A percentile compares a stretch with the other conserved stretches of the same genome.
Conservation (phyloP, 1,140 invertebrate species). For the Bathynomus jamesi region DNA sequence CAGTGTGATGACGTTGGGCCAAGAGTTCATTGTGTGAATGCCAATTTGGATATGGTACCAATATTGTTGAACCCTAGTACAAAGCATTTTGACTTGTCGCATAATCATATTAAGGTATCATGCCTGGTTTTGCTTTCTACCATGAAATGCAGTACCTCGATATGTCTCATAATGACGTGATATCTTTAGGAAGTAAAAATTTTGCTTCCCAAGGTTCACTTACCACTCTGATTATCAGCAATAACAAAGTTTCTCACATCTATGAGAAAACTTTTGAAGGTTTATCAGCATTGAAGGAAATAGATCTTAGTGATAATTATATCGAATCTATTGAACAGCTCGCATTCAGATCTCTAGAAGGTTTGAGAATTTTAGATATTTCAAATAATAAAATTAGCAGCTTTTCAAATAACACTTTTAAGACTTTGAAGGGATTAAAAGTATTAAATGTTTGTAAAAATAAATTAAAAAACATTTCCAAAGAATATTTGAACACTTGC, state of each 20-base stretch:
- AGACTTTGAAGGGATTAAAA: slow-evolving; percentile 21
- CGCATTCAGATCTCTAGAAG: slow-evolving; percentile 24
- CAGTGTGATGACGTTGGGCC: slow-evolving; percentile 26
- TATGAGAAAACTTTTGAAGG: slow-evolving; percentile 29
- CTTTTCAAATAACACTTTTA: slow-evolving; percentile 24
- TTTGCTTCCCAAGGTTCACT: slow-evolving; percentile 26
- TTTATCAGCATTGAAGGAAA: slow-evolving; percentile 21
- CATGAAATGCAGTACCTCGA: slow-evolving; percentile 27
- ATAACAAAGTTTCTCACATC: slow-evolving; percentile 33
- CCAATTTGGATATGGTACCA: slow-evolving; percentile 29
- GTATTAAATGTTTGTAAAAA: slow-evolving; percentile 31
- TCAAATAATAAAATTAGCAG: slow-evolving; percentile 32
- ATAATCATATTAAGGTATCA: slow-evolving; percentile 32
- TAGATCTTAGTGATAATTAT: slow-evolving; percentile 35
- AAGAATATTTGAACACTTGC: slow-evolving; percentile 26
- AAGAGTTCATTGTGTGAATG: slow-evolving; percentile 25
- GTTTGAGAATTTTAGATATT: slow-evolving; percentile 25
- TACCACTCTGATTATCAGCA: slow-evolving; percentile 26
- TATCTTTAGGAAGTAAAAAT: slow-evolving; percentile 27
- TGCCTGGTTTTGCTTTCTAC: slow-evolving; percentile 29
- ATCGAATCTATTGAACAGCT: slow-evolving; percentile 32
- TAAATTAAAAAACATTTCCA: slow-evolving; percentile 24
- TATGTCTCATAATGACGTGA: slow-evolving; percentile 33
- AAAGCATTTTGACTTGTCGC: slow-evolving; percentile 25
- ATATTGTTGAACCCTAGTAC: slow-evolving; percentile 31